A percentile compares a stretch with the other conserved stretches of the same genome.
Conservation (phyloP, 1,140 invertebrate species). For the Polypedilum pembai region DNA sequence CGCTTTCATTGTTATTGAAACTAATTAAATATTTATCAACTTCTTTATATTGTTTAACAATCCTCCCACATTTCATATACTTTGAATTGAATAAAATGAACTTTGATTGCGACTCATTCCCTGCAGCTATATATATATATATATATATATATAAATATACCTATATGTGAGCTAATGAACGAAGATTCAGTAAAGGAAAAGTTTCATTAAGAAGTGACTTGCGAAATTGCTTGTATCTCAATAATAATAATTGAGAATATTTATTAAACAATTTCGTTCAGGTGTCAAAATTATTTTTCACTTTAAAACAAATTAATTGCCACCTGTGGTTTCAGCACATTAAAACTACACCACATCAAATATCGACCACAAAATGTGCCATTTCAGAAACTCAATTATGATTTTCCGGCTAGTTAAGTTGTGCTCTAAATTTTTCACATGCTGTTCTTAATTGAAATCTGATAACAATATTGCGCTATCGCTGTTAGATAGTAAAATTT, state of each 20-base stretch:
- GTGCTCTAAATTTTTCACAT: not conserved
- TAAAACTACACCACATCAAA: not conserved
- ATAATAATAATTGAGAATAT: not conserved
- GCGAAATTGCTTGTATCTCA: too few relatives aligned
- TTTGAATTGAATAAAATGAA: too few relatives aligned
- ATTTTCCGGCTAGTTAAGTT: conserved; percentile 12
- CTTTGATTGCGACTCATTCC: too few relatives aligned
- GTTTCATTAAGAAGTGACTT: too few relatives aligned
- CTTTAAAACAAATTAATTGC: not conserved
- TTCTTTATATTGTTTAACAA: not conserved
- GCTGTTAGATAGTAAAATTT: not conserved
- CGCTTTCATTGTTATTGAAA: not conserved
- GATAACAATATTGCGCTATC: not conserved
- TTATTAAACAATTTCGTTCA: not conserved
- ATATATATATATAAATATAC: too few relatives aligned
- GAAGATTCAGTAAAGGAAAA: too few relatives aligned
- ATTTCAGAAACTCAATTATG: not conserved
- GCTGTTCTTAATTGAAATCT: not conserved
- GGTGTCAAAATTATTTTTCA: too few relatives aligned
- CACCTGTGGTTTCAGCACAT: not conserved
- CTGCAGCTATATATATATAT: too few relatives aligned
- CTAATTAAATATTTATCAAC: conserved; percentile 7
- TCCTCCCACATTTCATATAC: too few relatives aligned
- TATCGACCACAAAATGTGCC: not conserved
- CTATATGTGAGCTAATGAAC: too few relatives aligned